These are phyloP conservation scores for Gobiocypris rarus DNA, from an alignment of 2,113 vertebrate genomes.

Conservation along the genomic window DNA sequence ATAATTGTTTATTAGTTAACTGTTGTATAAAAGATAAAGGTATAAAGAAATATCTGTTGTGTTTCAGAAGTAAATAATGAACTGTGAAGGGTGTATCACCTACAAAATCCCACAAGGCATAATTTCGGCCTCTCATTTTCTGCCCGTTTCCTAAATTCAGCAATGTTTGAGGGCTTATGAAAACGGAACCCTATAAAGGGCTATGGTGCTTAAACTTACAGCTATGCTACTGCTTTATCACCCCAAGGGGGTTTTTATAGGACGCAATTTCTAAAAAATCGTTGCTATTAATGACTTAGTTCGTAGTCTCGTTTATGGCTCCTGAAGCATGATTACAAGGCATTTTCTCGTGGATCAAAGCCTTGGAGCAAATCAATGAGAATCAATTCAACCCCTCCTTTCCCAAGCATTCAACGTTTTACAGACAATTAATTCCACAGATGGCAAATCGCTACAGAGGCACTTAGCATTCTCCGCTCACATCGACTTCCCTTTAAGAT, in stretches of 20 bases:
- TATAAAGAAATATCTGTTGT: not conserved
- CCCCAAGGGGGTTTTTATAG: conserved; percentile 34
- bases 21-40: not conserved
- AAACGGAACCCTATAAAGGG: conserved; percentile 18
- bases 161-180: conserved; percentile 13
- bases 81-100: not conserved
- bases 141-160: not conserved
- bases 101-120: not conserved
- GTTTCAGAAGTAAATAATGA: not conserved
- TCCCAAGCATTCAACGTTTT: conserved; percentile 40
- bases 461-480: conserved; percentile 41
- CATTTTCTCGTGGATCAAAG: conserved; percentile 59
- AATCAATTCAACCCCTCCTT: conserved; percentile 53
- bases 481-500: conserved; percentile 42
- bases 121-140: not conserved
- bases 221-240: conserved; percentile 15
- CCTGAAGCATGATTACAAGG: conserved; percentile 54
- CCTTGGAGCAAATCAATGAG: conserved; percentile 53
- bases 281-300: not conserved
- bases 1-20: not conserved
- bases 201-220: conserved; percentile 31
- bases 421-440: conserved; percentile 57
- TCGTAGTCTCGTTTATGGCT: conserved; percentile 41
- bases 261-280: not conserved
- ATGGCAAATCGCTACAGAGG: conserved; percentile 33